These are phyloP conservation scores for Oikopleura dioica DNA, from an alignment of 23 tunicate genomes.

Conservation along the genomic window DNA sequence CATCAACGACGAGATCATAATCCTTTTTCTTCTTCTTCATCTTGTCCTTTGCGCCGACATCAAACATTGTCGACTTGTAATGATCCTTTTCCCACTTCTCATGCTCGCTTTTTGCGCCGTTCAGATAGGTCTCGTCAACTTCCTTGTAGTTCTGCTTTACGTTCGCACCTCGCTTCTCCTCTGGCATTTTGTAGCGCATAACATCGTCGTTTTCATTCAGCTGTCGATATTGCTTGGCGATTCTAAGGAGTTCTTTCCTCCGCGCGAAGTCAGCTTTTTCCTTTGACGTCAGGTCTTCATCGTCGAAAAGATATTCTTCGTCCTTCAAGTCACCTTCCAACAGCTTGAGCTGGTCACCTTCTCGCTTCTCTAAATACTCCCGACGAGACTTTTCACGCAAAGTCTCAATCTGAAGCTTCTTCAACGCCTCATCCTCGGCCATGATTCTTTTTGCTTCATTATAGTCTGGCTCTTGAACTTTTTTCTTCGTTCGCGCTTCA, in stretches of 20 bases:
- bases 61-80: conserved; percentile 38
- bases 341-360: conserved; percentile 58
- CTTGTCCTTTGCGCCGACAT: conserved; percentile 59
- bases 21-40: conserved; percentile 24
- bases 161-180: conserved; percentile 36
- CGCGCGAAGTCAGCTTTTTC: conserved; percentile 35
- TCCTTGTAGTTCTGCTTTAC: conserved; percentile 73
- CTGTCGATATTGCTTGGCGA: conserved; percentile 49
- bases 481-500: conserved; percentile 52
- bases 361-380: conserved; percentile 77
- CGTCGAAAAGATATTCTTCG: conserved; percentile 66
- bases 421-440: conserved; percentile 16
- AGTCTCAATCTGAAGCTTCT: conserved; percentile 20
- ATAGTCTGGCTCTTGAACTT: neutral
- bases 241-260: conserved; percentile 45
- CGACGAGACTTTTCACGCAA: conserved; percentile 69
- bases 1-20: conserved; percentile 72
- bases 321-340: conserved; percentile 69
- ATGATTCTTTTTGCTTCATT: neutral
- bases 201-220: conserved; percentile 24
- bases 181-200: conserved; percentile 57
- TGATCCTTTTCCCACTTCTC: conserved; percentile 71
- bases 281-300: conserved; percentile 37
- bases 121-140: conserved; percentile 15
- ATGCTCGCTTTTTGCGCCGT: conserved; percentile 39